phyloP scores from a whole-genome alignment of 1,140 invertebrate species.

The Drosophila lacertosa region DNA sequence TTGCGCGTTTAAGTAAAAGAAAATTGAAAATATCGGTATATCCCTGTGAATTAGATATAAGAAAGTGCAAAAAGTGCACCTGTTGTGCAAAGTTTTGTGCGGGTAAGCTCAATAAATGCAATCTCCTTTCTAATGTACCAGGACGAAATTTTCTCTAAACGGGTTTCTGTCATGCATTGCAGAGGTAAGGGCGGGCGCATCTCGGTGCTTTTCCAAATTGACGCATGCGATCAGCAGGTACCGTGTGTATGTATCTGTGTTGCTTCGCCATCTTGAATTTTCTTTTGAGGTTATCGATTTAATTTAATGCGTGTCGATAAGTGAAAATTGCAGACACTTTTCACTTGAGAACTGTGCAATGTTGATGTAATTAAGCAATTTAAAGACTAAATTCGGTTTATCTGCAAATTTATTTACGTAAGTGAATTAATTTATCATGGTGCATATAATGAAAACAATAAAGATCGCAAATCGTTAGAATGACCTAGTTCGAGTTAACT shows the following conservation, averaged over 20 bases:
- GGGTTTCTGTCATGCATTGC: slow-evolving; percentile 10
- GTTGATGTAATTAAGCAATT: background rate
- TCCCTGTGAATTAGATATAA: background rate
- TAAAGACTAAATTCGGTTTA: background rate
- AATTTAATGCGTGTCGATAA: background rate
- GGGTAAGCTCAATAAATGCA: slow-evolving; percentile 15
- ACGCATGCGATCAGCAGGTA: slow-evolving; percentile 63
- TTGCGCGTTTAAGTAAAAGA: slow-evolving; percentile 10
- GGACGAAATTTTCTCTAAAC: slow-evolving; percentile 21
- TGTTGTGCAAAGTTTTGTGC: background rate
- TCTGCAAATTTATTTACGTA: background rate
- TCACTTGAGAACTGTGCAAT: background rate
- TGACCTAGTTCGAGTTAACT: background rate
- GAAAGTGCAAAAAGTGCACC: background rate
- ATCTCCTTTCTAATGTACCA: slow-evolving; percentile 8
- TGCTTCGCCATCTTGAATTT: slow-evolving; percentile 66
- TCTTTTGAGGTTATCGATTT: slow-evolving; percentile 62
- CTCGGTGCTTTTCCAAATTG: slow-evolving; percentile 47
- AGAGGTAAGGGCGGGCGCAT: background rate
- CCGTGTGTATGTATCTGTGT: slow-evolving; percentile 59
- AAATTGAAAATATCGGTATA: slow-evolving; percentile 5
- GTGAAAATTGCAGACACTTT: too few species aligned
- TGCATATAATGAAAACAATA: background rate
- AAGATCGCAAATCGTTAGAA: background rate
- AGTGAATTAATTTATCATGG: background rate